These are phyloP conservation scores for Hetaerina titia DNA, from an alignment of 2,888 invertebrate genomes.

Conservation along the genomic window DNA sequence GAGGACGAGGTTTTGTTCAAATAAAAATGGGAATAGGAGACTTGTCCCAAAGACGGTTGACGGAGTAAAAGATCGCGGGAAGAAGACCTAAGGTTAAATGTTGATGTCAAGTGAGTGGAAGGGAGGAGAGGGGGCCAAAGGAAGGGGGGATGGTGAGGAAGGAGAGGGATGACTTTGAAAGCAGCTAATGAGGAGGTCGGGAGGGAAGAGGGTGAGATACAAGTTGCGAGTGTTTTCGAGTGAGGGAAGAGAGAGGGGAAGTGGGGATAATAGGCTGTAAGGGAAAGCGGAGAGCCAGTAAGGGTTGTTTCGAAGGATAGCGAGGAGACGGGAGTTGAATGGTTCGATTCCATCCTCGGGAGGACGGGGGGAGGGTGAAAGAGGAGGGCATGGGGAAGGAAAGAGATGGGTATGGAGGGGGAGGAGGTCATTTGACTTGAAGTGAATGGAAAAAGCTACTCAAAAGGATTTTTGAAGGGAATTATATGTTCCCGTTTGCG, in stretches of 20 bases:
- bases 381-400: neutral
- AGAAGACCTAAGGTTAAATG: neutral
- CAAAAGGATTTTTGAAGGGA: neutral
- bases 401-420: neutral
- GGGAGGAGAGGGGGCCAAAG: neutral
- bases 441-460: neutral
- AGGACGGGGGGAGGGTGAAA: neutral
- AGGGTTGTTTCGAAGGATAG: constrained; percentile 39
- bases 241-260: neutral
- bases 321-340: constrained; percentile 2
- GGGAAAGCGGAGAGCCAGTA: neutral
- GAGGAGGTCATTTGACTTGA: neutral
- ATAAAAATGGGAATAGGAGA: no score
- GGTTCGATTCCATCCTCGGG: constrained; percentile 3
- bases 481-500: constrained; percentile 27
- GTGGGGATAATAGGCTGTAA: neutral
- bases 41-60: no score
- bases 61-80: neutral
- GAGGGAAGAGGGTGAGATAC: neutral
- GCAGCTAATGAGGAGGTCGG: neutral
- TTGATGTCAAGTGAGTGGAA: neutral
- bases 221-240: neutral
- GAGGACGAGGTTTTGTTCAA: no score
- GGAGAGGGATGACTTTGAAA: neutral
- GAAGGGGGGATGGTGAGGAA: neutral